These are phyloP conservation scores for Pterobdella sp. DNA, from an alignment of 2,888 invertebrate species.

Conservation along the genomic window DNA sequence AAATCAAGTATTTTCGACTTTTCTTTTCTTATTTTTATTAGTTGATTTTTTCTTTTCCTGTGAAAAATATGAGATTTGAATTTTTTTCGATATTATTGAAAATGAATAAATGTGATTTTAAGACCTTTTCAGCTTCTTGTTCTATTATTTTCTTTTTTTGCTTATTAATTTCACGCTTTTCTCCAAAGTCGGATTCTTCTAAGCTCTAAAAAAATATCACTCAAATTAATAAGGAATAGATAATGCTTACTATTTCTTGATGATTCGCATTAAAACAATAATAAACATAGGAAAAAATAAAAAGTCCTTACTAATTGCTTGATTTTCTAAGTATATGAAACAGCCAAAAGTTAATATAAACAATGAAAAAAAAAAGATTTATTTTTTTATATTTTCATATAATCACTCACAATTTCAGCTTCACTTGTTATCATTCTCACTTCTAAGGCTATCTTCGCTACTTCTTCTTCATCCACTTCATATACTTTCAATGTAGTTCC, in stretches of 20 bases:
- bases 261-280: background rate
- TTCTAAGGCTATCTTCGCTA: conserved; percentile 80
- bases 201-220: conserved; percentile 55
- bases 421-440: conserved; percentile 85
- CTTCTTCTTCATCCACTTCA: conserved; percentile 75
- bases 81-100: too few relatives aligned
- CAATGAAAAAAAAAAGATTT: too few relatives aligned
- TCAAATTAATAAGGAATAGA: background rate
- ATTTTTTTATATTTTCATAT: too few relatives aligned
- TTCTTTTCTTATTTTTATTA: too few relatives aligned
- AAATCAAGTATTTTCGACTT: too few relatives aligned
- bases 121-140: background rate
- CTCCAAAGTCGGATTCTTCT: conserved; percentile 83
- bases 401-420: conserved; percentile 64
- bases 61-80: too few relatives aligned
- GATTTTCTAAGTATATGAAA: too few relatives aligned
- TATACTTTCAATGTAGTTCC: conserved; percentile 76
- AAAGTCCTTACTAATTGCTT: too few relatives aligned
- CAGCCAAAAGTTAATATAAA: conserved; percentile 9
- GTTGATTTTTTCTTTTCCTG: too few relatives aligned
- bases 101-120: too few relatives aligned
- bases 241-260: background rate
- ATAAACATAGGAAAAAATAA: too few relatives aligned
- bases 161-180: conserved; percentile 74
- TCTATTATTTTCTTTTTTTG: conserved; percentile 56